Conservation (phyloP, 2,888 invertebrate genomes). For the Meloe dianella region DNA sequence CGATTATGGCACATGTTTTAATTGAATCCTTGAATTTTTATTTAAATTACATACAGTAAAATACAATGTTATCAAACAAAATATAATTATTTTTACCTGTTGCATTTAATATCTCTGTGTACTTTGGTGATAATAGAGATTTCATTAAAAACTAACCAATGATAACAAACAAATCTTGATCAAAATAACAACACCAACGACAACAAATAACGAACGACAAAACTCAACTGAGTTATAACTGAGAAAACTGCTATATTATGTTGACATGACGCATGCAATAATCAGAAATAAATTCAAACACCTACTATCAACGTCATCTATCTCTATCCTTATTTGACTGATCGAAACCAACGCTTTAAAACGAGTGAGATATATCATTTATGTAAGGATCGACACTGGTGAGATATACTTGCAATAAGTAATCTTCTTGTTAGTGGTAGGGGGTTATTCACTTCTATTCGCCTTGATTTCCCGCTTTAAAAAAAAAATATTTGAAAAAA, state of each 20-base stretch:
- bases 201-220: background rate
- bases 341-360: background rate
- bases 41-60: background rate
- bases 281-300: background rate
- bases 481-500: background rate
- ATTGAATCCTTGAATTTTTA: background rate
- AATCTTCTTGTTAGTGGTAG: background rate
- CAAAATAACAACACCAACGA: background rate
- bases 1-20: constrained; percentile 1
- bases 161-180: background rate
- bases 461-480: constrained; percentile 3
- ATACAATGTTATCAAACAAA: background rate
- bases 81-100: background rate
- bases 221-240: background rate
- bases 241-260: background rate
- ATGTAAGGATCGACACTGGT: background rate
- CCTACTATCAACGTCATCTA: background rate
- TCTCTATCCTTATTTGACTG: background rate
- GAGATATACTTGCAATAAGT: background rate
- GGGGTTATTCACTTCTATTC: constrained; percentile 7
- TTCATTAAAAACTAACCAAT: background rate
- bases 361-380: background rate
- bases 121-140: background rate
- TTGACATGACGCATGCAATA: constrained; percentile 5
- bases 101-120: background rate